These are phyloP conservation scores for Chromis chromis DNA, from an alignment of 2,797 vertebrate species.

Conservation along the genomic window DNA sequence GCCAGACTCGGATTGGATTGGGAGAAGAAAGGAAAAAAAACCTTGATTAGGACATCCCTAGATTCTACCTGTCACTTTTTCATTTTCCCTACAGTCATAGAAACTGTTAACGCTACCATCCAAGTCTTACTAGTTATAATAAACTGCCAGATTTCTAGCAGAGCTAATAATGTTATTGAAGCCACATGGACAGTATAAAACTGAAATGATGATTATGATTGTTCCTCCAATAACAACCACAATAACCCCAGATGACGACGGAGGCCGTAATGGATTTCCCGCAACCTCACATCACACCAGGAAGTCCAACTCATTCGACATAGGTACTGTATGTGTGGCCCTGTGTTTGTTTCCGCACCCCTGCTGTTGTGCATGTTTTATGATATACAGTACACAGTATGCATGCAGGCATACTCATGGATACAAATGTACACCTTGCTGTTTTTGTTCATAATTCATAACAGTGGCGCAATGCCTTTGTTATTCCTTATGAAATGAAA, in stretches of 20 bases:
- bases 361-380: constrained; percentile 9
- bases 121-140: not conserved
- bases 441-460: constrained; percentile 50
- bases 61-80: too few relatives aligned
- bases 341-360: constrained; percentile 12
- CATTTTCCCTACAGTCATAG: too few relatives aligned
- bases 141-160: not conserved
- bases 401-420: constrained; percentile 25
- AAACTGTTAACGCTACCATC: not conserved
- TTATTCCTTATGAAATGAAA: constrained; percentile 50
- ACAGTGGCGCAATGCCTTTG: constrained; percentile 38
- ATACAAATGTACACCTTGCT: constrained; percentile 12
- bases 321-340: constrained; percentile 70
- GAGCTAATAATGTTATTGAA: not conserved
- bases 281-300: constrained; percentile 84
- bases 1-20: too few relatives aligned
- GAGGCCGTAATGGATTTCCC: constrained; percentile 75
- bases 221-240: constrained; percentile 19
- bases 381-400: not conserved
- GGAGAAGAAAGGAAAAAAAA: too few relatives aligned
- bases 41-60: too few relatives aligned
- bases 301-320: constrained; percentile 90
- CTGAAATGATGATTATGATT: constrained; percentile 20
- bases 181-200: not conserved
- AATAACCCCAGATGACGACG: constrained; percentile 68